These are phyloP conservation scores for Gobio occitaniae DNA, from an alignment of 2,797 vertebrate species.

Conservation along the genomic window DNA sequence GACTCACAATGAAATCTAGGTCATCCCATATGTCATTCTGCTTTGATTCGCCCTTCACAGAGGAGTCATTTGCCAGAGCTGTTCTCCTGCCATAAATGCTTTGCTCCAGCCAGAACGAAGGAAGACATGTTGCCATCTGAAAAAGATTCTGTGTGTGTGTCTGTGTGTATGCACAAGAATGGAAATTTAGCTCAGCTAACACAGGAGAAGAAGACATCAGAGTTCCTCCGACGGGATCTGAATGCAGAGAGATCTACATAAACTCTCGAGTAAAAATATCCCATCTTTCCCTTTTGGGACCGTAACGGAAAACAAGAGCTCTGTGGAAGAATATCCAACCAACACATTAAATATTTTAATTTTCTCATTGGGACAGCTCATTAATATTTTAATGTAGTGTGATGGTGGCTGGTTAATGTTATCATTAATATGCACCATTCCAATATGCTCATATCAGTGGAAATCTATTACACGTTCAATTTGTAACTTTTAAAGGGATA, in stretches of 20 bases:
- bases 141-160: neutral
- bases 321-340: conserved; percentile 49
- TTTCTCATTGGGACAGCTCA: conserved; percentile 68
- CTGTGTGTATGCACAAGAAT: conserved; percentile 22
- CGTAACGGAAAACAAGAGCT: conserved; percentile 38
- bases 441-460: conserved; percentile 55
- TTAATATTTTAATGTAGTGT: conserved; percentile 72
- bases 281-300: conserved; percentile 34
- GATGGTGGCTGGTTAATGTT: conserved; percentile 66
- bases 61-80: conserved; percentile 50
- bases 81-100: conserved; percentile 46
- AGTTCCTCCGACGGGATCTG: conserved; percentile 4
- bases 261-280: conserved; percentile 31
- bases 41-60: conserved; percentile 55
- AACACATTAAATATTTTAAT: conserved; percentile 66
- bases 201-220: conserved; percentile 41
- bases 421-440: conserved; percentile 61
- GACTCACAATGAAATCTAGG: conserved; percentile 63
- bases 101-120: conserved; percentile 43
- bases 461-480: conserved; percentile 62
- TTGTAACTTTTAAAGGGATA: conserved; percentile 62
- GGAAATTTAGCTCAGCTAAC: conserved; percentile 48
- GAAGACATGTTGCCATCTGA: conserved; percentile 17
- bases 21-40: conserved; percentile 66
- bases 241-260: conserved; percentile 45